Evolutionary conservation across 2,888 invertebrate species (phyloP).

Genomic region (Anodontia alba): DNA sequence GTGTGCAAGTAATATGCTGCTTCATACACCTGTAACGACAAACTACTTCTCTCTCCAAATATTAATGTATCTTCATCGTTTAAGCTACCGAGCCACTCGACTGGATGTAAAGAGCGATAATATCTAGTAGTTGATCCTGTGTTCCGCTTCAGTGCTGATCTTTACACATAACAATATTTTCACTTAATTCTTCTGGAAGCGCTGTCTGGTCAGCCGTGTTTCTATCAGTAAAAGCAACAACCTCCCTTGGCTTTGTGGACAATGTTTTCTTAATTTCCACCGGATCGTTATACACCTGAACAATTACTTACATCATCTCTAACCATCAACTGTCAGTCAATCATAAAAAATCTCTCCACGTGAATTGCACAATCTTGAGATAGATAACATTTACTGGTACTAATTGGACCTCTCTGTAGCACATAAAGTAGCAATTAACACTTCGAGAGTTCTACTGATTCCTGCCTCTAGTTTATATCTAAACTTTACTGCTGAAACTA

Average conservation of each 20-base stretch:
- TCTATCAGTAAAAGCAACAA: background rate
- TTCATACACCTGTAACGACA: background rate
- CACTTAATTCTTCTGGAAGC: conserved; percentile 3
- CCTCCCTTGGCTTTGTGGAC: conserved; percentile 3
- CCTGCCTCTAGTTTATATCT: conserved; percentile 14
- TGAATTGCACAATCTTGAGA: conserved; percentile 38
- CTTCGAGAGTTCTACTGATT: conserved; percentile 26
- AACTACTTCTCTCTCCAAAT: background rate
- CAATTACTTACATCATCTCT: conserved; percentile 28
- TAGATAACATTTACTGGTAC: conserved; percentile 13
- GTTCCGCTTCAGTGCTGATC: conserved; percentile 31
- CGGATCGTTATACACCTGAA: conserved; percentile 41
- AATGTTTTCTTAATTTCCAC: conserved; percentile 35
- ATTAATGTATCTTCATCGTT: background rate
- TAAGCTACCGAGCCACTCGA: conserved; percentile 2
- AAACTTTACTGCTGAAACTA: background rate
- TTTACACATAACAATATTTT: conserved; percentile 8
- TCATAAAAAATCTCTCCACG: conserved; percentile 24
- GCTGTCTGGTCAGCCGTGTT: conserved; percentile 1
- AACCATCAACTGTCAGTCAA: conserved; percentile 46
- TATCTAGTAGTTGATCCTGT: conserved; percentile 26
- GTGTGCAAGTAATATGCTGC: background rate
- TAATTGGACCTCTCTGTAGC: conserved; percentile 43
- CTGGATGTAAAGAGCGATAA: conserved; percentile 3
- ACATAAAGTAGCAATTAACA: conserved; percentile 53